Percentiles rank a stretch among this genome's conserved stretches.
These are phyloP conservation scores for Rhyacophila evoluta DNA, from an alignment of 2,888 invertebrate species.

Conservation along the genomic window DNA sequence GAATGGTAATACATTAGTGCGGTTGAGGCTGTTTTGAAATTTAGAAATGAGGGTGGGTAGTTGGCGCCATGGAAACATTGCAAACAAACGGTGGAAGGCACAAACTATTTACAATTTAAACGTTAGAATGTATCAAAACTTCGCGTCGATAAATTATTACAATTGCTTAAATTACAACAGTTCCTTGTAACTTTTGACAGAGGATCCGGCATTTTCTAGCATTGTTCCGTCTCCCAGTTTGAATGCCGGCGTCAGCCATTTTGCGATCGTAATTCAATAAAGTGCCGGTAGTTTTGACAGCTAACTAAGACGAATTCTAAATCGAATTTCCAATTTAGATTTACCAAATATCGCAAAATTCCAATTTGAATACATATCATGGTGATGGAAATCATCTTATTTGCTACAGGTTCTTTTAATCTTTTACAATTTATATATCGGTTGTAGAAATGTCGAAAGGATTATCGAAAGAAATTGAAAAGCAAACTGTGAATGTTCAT, in stretches of 20 bases:
- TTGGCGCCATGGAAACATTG: constrained; percentile 51
- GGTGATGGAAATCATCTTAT: too few species aligned
- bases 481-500: too few species aligned
- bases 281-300: background rate
- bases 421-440: too few species aligned
- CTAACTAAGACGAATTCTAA: too few species aligned
- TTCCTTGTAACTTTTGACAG: background rate
- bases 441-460: too few species aligned
- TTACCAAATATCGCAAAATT: too few species aligned
- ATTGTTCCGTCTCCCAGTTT: background rate
- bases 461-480: too few species aligned
- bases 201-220: background rate
- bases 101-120: constrained; percentile 20
- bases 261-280: background rate
- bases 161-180: background rate
- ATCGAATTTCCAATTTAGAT: too few species aligned
- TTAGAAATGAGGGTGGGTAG: constrained; percentile 40
- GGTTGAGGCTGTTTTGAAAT: constrained; percentile 31
- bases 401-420: too few species aligned
- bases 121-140: background rate
- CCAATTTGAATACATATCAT: too few species aligned
- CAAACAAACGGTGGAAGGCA: constrained; percentile 48
- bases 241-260: background rate
- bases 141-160: background rate
- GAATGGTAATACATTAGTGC: constrained; percentile 25